Evolutionary conservation across 2,113 vertebrate genomes (phyloP).

Genomic region (Diglossa brunneiventris): DNA sequence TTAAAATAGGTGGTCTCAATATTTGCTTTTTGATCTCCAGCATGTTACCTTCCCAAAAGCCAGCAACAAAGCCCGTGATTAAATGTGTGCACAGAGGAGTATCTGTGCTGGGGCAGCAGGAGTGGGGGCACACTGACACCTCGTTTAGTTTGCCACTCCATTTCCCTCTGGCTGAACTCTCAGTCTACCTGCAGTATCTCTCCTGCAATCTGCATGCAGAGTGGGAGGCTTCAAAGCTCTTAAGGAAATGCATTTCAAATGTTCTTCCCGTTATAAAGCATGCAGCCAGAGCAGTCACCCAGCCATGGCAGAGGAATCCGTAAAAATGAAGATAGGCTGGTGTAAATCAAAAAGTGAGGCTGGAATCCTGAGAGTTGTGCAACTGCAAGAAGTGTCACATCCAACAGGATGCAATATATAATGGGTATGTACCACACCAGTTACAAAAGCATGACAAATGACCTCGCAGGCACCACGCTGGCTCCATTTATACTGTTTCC

Average conservation of each 20-base stretch:
- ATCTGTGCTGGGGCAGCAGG: background rate
- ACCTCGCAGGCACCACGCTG: background rate
- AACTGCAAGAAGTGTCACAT: background rate
- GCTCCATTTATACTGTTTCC: constrained; percentile 1
- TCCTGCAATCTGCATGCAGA: background rate
- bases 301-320: background rate
- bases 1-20: constrained; percentile 40
- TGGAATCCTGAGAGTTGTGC: background rate
- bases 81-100: background rate
- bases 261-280: background rate
- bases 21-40: constrained; percentile 41
- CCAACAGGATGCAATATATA: background rate
- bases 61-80: background rate
- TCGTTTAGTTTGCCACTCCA: background rate
- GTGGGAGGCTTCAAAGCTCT: constrained; percentile 11
- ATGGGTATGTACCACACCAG: background rate
- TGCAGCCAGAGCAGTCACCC: background rate
- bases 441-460: background rate
- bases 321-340: background rate
- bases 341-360: constrained; percentile 18
- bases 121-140: background rate
- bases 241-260: constrained; percentile 14
- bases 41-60: background rate
- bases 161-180: background rate
- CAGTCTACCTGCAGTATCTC: background rate